Base-by-base conservation (phyloP, 2,113 vertebrate species). In the Brachyhypopomus gauderio region DNA sequence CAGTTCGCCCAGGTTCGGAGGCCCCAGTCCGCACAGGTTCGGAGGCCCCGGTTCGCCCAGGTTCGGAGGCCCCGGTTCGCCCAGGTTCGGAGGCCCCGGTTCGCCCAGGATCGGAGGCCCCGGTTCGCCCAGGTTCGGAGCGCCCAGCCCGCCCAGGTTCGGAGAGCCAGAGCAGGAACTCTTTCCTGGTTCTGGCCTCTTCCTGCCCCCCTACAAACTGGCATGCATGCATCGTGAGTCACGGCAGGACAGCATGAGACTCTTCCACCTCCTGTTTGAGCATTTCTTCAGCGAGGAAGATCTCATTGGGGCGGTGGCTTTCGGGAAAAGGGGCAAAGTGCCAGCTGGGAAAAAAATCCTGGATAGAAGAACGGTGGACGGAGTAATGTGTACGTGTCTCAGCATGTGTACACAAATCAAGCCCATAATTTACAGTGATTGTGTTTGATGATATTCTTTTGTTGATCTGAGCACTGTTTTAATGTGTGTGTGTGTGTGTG, bases 211-310 rank as follows among this genome's bases (percentile, higher is more conserved):
- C 0, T 83, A 84, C 59, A 85, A 79, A 75, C 75, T 88, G n/a
- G 79, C 83, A 0, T 79, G 79, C 23, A 84, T 88, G 64, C 84
- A 84, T 30, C 87, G 87, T 77, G 87, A 88, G 72, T 83, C 87
- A 1, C 41, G 85, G 11, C 81, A 85, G 76, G 85, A 88, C 85
- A 87, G 85, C 67, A 88, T 88, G 87, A 62, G 84, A 2, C 87
- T 88, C 34, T 88, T 88, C 66, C 87, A 88, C 75, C 80, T 87
- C 41, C 80, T 88, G 6, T 88, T 88, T 3, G 87, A 88, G n/a
- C 85, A 88, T 66, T 88, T 88, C 67, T 88, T 88, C 82, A 86
- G 81, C 8, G 87, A 86, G 77, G 85, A 88, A 36, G 87, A 88
- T n/a, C 85, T 86, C 2, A 20, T 82, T 0, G 85, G 85, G 0